Evolutionary conservation across 2,113 vertebrate species (phyloP).

Genomic region (Pelusios castaneus): DNA sequence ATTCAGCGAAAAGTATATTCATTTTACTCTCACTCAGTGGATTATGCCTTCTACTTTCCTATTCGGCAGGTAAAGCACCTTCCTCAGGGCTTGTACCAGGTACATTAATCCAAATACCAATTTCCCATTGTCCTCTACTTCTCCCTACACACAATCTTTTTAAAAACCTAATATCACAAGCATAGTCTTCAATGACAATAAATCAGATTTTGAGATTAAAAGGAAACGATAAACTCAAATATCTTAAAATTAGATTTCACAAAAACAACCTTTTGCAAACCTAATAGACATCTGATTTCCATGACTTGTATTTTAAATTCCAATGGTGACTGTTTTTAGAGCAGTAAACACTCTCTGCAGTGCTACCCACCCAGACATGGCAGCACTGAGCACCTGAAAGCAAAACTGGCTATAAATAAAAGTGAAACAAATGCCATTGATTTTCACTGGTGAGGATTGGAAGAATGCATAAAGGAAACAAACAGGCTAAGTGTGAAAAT

Average conservation of each 20-base stretch:
- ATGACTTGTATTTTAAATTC: not conserved
- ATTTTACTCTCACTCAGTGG: not conserved
- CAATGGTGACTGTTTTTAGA: not conserved
- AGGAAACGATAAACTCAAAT: not conserved
- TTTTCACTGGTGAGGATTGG: not conserved
- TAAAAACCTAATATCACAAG: not conserved
- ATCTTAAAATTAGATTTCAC: not conserved
- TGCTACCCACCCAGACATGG: not conserved
- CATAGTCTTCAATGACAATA: rapidly evolving
- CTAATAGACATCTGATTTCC: not conserved
- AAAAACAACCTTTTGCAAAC: not conserved
- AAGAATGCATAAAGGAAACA: not conserved
- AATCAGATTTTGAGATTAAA: not conserved
- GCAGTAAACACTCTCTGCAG: not conserved
- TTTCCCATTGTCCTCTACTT: rapidly evolving
- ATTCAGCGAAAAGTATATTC: not conserved
- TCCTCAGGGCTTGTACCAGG: not conserved
- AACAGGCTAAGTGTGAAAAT: not conserved
- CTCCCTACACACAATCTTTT: rapidly evolving
- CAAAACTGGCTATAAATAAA: not conserved
- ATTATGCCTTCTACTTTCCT: not conserved
- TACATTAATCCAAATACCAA: rapidly evolving
- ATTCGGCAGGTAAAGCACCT: not conserved
- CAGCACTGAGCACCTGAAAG: not conserved
- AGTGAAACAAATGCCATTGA: not conserved